Conservation (phyloP, 2,888 invertebrate species). For the Branchipolynoe longqiensis region DNA sequence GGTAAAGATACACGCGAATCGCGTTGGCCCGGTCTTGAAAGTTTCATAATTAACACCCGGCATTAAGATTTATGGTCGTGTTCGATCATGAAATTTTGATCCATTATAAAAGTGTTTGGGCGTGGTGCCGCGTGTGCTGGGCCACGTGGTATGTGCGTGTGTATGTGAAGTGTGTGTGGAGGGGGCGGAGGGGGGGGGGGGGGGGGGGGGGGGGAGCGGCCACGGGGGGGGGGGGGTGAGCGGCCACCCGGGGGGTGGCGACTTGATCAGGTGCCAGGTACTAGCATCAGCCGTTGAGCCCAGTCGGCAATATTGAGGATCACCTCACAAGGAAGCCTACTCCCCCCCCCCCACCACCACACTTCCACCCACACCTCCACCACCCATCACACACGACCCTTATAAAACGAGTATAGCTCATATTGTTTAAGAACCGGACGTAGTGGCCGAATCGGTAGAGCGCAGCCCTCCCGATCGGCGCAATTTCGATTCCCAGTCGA, state of each 20-base stretch:
- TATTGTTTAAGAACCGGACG: no score
- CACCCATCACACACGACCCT: no score
- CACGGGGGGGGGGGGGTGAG: background rate
- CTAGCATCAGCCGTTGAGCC: no score
- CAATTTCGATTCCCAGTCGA: no score
- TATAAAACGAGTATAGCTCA: no score
- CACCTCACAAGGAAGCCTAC: no score
- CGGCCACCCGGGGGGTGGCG: background rate
- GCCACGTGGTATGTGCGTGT: background rate
- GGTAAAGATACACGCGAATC: constrained; percentile 21
- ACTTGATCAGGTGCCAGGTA: background rate
- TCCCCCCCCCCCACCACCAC: no score
- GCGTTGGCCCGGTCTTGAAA: constrained; percentile 40
- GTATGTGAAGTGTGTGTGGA: background rate
- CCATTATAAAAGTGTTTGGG: constrained; percentile 40
- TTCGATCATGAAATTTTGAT: constrained; percentile 33
- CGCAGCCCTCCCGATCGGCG: no score
- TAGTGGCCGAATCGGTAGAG: no score
- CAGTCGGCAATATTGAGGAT: no score
- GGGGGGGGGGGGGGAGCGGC: background rate
- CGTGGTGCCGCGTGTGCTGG: no score
- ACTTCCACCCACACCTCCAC: no score
- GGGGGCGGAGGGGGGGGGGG: background rate
- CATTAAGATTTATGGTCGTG: constrained; percentile 35
- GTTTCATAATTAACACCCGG: constrained; percentile 45